Evolutionary conservation across 53 echinoderm and acorn worm genomes (phyloP).

Genomic region (Astropecten irregularis): DNA sequence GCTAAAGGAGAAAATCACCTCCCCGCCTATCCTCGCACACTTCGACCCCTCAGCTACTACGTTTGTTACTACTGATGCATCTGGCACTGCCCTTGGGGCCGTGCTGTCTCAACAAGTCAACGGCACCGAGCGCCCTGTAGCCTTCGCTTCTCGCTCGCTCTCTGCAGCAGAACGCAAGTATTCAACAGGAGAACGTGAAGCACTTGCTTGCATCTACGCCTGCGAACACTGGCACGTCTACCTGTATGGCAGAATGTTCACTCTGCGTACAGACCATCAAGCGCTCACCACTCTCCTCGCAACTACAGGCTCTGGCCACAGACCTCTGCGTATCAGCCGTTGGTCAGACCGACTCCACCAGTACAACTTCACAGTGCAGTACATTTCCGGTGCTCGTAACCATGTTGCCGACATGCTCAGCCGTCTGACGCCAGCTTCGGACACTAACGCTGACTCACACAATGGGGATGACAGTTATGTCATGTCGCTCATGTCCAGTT

Average conservation of each 20-base stretch:
- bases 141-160: slow-evolving; percentile 50
- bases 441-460: not conserved
- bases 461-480: not conserved
- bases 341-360: slow-evolving; percentile 59
- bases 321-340: slow-evolving; percentile 54
- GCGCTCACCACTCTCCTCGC: slow-evolving; percentile 58
- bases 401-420: slow-evolving; percentile 60
- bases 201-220: no score
- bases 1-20: slow-evolving; percentile 54
- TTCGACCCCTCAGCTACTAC: slow-evolving; percentile 42
- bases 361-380: slow-evolving; percentile 60
- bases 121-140: slow-evolving; percentile 48
- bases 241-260: slow-evolving; percentile 58
- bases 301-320: slow-evolving; percentile 52
- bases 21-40: slow-evolving; percentile 46
- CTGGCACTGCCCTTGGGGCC: slow-evolving; percentile 51
- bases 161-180: slow-evolving; percentile 58
- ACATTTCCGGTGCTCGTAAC: slow-evolving; percentile 57
- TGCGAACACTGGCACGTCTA: slow-evolving; percentile 66
- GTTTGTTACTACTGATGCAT: slow-evolving; percentile 59
- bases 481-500: not conserved
- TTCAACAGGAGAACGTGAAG: slow-evolving; percentile 60
- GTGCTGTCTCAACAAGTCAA: slow-evolving; percentile 53
- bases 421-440: slow-evolving; percentile 1
- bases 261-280: slow-evolving; percentile 58